Evolutionary conservation across 1,140 invertebrate genomes (phyloP).

Genomic region (Drosophila nigromelanica): DNA sequence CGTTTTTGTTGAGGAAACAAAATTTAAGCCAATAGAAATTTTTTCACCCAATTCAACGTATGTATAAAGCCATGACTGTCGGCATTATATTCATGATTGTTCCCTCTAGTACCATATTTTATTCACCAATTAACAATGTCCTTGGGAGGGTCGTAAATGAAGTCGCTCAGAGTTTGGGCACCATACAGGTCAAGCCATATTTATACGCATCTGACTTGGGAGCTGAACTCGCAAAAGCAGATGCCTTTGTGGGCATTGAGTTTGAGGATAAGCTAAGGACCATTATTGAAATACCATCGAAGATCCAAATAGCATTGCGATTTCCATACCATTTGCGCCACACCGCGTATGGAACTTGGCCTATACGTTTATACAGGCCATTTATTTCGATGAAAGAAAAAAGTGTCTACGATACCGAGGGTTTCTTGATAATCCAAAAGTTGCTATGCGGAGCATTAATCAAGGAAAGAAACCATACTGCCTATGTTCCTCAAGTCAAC

Average conservation of each 20-base stretch:
- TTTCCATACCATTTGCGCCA: conserved; percentile 32
- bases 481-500: conserved; percentile 5
- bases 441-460: conserved; percentile 35
- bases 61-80: conserved; percentile 25
- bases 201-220: not conserved
- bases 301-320: conserved; percentile 29
- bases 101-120: conserved; percentile 39
- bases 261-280: conserved; percentile 27
- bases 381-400: not conserved
- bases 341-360: conserved; percentile 9
- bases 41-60: conserved; percentile 34
- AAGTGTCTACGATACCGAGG: conserved; percentile 17
- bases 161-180: not conserved
- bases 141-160: conserved; percentile 14
- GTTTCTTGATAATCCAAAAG: conserved; percentile 35
- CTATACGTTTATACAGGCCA: not conserved
- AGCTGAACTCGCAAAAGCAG: not conserved
- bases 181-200: not conserved
- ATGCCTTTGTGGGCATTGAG: conserved; percentile 49
- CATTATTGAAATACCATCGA: conserved; percentile 13
- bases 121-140: conserved; percentile 43
- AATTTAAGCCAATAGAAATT: not conserved
- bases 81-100: not conserved
- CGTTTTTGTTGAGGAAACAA: not conserved
- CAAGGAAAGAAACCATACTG: not conserved